Evolutionary conservation across 2,113 vertebrate genomes (phyloP), one percentile per base, ranked within the genome.

Genomic region (Ivindomyrus marchei): DNA sequence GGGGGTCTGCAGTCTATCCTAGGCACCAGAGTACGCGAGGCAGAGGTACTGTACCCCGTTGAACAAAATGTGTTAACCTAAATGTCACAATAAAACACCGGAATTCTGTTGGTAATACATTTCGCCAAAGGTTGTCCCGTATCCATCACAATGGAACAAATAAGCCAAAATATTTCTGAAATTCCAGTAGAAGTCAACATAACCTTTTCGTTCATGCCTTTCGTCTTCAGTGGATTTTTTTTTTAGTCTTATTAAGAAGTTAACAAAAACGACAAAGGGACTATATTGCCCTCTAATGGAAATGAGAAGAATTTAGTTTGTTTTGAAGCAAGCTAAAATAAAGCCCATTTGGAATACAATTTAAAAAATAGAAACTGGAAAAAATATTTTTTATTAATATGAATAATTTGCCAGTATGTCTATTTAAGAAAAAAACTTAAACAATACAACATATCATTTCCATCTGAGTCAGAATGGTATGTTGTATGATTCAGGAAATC

Each of bases 261-360:
- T 56, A 45, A 62, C 84, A 85, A 85, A 58, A 84, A 47, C 6
- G 9, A 36, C 17, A 56, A 50, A 62, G 52, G 88, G 5, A 56
- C 39, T 39, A 88, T 49, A 90, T 42, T 91, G 86, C 89, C 91
- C 90, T 53, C 91, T 91, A 87, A 88, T 58, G 92, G 85, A 24
- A 19, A 56, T 53, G 17, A 56, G 17, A 56, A 53, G 50, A 87
- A 87, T 85, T 24, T 45, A 11, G 39, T 3, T 9, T 45, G 85
- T 36, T 53, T 15, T 56, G 2, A 7, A 27, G 1, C 85, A 87
- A 39, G 85, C 49, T 31, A 56, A 87, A 87, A 80, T 80, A 42
- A 39, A 80, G 36, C 10, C n/a, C 13, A 80, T 80, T 77, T 77
- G 15, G 1, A 80, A 80, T 42, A 80, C 36, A 39, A 39, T 39